Percentiles rank a stretch among this genome's conserved stretches.
phyloP scores from a whole-genome alignment of 2,888 invertebrate genomes.

The Scaptomyza tumidula region DNA sequence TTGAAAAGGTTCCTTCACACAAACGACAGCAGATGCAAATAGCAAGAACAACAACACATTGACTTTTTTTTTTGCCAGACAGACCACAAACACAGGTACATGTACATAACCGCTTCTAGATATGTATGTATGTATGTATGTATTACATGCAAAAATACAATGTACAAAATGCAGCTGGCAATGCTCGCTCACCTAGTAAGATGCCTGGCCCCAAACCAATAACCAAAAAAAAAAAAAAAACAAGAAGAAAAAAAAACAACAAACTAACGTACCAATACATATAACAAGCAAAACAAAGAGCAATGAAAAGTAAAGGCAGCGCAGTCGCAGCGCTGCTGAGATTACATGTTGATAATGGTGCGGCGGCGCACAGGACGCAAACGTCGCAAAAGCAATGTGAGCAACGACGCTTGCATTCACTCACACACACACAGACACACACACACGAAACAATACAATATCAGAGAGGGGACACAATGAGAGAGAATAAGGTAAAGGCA shows the following conservation, averaged over 20 bases:
- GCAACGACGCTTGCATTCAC: conserved; percentile 19
- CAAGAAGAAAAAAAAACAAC: conserved; percentile 23
- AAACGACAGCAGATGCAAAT: conserved; percentile 42
- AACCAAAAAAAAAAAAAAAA: conserved; percentile 24
- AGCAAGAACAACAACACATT: conserved; percentile 37
- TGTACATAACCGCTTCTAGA: conserved; percentile 12
- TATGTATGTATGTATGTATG: conserved; percentile 1
- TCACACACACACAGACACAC: conserved; percentile 11
- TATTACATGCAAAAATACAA: conserved; percentile 17
- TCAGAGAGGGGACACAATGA: conserved; percentile 27
- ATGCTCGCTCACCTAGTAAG: conserved; percentile 48
- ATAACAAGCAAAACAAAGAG: conserved; percentile 39
- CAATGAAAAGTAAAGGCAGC: conserved; percentile 55
- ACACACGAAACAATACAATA: conserved; percentile 25
- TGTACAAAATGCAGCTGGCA: conserved; percentile 67
- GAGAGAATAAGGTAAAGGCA: conserved; percentile 25
- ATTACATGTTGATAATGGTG: conserved; percentile 71
- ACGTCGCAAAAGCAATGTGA: conserved; percentile 46
- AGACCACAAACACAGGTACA: conserved; percentile 20
- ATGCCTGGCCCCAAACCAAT: conserved; percentile 43
- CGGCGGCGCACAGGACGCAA: conserved; percentile 65
- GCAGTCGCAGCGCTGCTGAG: conserved; percentile 68
- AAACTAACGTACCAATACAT: conserved; percentile 25
- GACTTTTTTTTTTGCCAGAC: conserved; percentile 29
- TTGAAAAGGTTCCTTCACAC: conserved; percentile 82